A percentile compares a stretch with the other conserved stretches of the same genome.
Evolutionary conservation across 2,113 vertebrate genomes (phyloP).

Genomic region (Charina bottae): DNA sequence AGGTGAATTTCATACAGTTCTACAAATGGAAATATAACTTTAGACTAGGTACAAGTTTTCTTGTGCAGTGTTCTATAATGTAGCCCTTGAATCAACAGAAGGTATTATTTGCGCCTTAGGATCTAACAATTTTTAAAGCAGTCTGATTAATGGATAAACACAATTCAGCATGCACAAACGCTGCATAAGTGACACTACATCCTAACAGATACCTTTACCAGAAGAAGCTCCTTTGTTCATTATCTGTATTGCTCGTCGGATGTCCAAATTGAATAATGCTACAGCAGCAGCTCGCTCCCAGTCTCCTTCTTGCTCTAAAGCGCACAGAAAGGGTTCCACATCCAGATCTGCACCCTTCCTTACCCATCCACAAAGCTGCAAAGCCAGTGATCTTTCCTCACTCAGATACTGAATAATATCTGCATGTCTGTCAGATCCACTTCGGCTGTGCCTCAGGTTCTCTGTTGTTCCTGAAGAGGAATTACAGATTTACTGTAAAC

Average conservation of each 20-base stretch:
- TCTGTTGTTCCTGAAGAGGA: constrained; percentile 85
- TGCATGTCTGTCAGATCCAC: constrained; percentile 86
- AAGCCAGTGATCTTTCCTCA: constrained; percentile 90
- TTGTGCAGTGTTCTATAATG: background rate
- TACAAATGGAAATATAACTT: background rate
- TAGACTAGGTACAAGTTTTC: background rate
- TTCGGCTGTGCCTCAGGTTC: constrained; percentile 86
- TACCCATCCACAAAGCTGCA: constrained; percentile 97
- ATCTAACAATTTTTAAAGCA: background rate
- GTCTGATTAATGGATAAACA: background rate
- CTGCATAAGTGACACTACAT: constrained; percentile 26
- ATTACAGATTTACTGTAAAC: constrained; percentile 26
- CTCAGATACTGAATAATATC: constrained; percentile 87
- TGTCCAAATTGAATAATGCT: constrained; percentile 96
- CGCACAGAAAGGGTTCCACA: constrained; percentile 88
- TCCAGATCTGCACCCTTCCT: constrained; percentile 87
- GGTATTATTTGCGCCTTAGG: background rate
- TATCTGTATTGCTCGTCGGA: constrained; percentile 94
- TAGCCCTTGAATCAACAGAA: background rate
- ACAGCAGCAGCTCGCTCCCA: constrained; percentile 96
- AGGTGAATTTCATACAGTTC: background rate
- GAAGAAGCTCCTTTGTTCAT: constrained; percentile 93
- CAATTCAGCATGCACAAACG: background rate
- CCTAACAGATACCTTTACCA: constrained; percentile 81
- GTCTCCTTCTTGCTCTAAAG: constrained; percentile 91